A percentile compares a stretch with the other conserved stretches of the same genome.
These are phyloP conservation scores for Oplegnathus fasciatus DNA, from an alignment of 2,113 vertebrate genomes.

Conservation along the genomic window DNA sequence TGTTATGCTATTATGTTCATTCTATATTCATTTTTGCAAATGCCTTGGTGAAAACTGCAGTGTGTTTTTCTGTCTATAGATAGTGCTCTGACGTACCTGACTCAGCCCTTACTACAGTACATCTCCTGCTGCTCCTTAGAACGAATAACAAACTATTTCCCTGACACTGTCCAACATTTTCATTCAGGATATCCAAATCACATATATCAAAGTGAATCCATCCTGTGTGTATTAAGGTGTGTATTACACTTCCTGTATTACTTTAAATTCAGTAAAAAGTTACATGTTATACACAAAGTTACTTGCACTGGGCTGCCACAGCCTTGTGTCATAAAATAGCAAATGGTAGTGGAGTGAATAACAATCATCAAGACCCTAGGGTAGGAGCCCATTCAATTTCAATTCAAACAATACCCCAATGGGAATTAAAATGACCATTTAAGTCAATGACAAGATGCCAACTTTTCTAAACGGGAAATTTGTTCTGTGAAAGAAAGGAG, in stretches of 20 bases:
- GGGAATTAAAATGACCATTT: slow-evolving; percentile 69
- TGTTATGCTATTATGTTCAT: not conserved
- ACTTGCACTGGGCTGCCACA: slow-evolving; percentile 43
- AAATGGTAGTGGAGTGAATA: slow-evolving; percentile 52
- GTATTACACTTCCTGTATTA: not conserved
- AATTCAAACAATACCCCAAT: slow-evolving; percentile 41
- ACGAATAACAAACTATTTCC: slow-evolving; percentile 11
- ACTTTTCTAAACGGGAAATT: slow-evolving; percentile 45
- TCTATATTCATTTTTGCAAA: not conserved
- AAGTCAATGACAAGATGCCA: slow-evolving; percentile 41
- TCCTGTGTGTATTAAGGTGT: slow-evolving; percentile 9
- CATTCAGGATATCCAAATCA: not conserved
- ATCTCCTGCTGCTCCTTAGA: not conserved
- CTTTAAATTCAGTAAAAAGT: slow-evolving; percentile 36
- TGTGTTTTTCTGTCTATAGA: not conserved
- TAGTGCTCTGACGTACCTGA: not conserved
- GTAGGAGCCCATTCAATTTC: slow-evolving; percentile 58
- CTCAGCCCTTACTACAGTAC: not conserved
- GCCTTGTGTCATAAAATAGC: slow-evolving; percentile 51
- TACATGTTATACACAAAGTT: slow-evolving; percentile 28
- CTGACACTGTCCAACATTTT: slow-evolving; percentile 13
- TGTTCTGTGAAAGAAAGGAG: not conserved
- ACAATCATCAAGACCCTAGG: slow-evolving; percentile 55
- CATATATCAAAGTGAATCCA: slow-evolving; percentile 7
- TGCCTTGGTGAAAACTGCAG: not conserved